phyloP scores from a whole-genome alignment of 2,888 invertebrate species.

The Xestia xanthographa region DNA sequence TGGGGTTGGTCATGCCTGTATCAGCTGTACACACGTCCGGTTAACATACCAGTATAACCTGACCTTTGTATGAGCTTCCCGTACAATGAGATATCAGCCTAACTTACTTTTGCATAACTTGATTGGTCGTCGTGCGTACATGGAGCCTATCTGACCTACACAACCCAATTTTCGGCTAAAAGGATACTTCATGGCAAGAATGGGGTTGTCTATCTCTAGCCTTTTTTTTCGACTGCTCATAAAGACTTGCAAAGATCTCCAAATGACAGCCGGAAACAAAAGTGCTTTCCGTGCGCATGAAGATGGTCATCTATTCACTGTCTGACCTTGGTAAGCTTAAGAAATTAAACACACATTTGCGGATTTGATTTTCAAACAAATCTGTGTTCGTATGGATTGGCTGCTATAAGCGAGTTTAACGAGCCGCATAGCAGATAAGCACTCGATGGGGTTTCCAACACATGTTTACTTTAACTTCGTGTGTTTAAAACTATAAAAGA shows the following conservation, averaged over 20 bases:
- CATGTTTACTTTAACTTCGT: background rate
- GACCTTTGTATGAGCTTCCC: too few relatives aligned
- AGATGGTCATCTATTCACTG: background rate
- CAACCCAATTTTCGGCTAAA: background rate
- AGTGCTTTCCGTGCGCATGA: background rate
- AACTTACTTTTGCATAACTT: too few relatives aligned
- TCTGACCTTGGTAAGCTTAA: background rate
- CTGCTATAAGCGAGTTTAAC: conserved; percentile 47
- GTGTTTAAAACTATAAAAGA: background rate
- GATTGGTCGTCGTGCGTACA: background rate
- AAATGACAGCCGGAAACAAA: background rate
- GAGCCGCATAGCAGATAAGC: conserved; percentile 55
- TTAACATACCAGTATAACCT: too few relatives aligned
- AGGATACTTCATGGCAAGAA: background rate
- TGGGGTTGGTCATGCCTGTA: background rate
- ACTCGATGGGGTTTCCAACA: conserved; percentile 43
- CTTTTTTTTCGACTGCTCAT: background rate
- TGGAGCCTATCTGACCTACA: background rate
- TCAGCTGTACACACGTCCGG: background rate
- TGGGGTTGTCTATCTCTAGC: background rate
- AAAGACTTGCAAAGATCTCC: background rate
- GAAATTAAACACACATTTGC: conserved; percentile 1
- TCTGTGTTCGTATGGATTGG: conserved; percentile 20
- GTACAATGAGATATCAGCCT: too few relatives aligned
- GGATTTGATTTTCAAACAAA: conserved; percentile 39